Base-by-base conservation (phyloP, 2,888 invertebrate species). In the Lordiphosa andalusiaca region DNA sequence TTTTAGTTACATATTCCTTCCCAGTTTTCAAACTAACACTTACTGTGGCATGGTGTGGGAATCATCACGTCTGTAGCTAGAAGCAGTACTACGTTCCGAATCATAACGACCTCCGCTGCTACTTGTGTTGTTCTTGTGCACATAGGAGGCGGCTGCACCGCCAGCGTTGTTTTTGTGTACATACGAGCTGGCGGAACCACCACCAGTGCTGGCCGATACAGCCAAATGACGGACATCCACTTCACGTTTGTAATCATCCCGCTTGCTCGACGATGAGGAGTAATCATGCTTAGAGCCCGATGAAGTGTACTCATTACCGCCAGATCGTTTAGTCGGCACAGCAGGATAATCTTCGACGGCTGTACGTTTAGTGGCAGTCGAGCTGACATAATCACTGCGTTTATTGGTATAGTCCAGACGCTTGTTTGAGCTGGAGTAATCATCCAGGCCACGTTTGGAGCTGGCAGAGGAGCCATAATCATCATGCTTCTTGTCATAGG, bases 211-310 rank as follows among this genome's bases (percentile, higher is more conserved):
- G 5, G 65, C 63, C 6, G 86, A 64, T 4, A 83, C 67, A 25
- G 71, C 74, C 53, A 88, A 69, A 62, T 87, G 89, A 42, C 85
- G 88, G n/a, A 89, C 84, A 42, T 89, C 89, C 7, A 88, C 87
- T 12, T 89, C 89, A n/a, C 89, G 87, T 35, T 88, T 89, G 50
- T 88, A 87, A 12, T 86, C 88, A 47, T 85, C 88, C n/a, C 87
- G 84, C 46, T 86, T 87, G 58, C 76, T 83, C 13, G 86, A 71
- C 5, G 84, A 80, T 13, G 73, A 65, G 1, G 69, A 48, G 47
- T 87, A 86, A 30, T 87, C 88, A 52, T 87, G 86, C 51, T 88
- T 87, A 1, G 83, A 69, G 13, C 76, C 72, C 2, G 86, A 72
- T 1, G 78, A 71, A 30, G 69, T 71, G 33, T 88, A 85, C 46